Evolutionary conservation across 2,113 vertebrate species (phyloP).

Genomic region (Pseudolaguvia tuberculata): DNA sequence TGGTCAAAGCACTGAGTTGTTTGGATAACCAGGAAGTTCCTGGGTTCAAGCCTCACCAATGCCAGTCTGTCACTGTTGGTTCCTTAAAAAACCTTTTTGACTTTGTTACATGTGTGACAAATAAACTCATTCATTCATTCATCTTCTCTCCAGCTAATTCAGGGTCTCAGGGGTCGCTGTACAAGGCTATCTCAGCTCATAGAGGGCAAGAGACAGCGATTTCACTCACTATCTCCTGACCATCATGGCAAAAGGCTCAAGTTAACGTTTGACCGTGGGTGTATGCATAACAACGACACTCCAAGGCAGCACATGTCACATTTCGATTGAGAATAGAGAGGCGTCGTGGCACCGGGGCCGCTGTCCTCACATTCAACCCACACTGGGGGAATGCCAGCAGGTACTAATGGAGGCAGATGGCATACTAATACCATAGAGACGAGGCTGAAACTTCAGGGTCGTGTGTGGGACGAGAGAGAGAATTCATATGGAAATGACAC

Average conservation of each 20-base stretch:
- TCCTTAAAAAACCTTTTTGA: too few relatives aligned
- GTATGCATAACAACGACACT: slow-evolving; percentile 25
- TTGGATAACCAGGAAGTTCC: too few relatives aligned
- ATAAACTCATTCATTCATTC: too few relatives aligned
- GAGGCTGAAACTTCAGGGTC: slow-evolving; percentile 21
- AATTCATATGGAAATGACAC: slow-evolving; percentile 33
- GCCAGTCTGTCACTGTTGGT: too few relatives aligned
- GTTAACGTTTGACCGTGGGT: not conserved
- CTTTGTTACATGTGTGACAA: too few relatives aligned
- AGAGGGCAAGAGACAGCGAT: too few relatives aligned
- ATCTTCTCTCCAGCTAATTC: too few relatives aligned
- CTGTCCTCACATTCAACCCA: slow-evolving; percentile 19
- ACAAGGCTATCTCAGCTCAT: too few relatives aligned
- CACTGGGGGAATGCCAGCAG: slow-evolving; percentile 26
- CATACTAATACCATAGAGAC: slow-evolving; percentile 13
- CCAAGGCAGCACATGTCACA: not conserved
- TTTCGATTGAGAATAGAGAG: slow-evolving; percentile 45
- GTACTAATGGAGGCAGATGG: slow-evolving; percentile 30
- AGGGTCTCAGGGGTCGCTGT: too few relatives aligned
- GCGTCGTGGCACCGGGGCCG: slow-evolving; percentile 18
- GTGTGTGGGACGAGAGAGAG: slow-evolving; percentile 14
- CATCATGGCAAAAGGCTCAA: slow-evolving; percentile 2
- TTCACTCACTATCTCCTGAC: not conserved
- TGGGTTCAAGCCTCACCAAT: too few relatives aligned
- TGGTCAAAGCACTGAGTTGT: too few relatives aligned